These are phyloP conservation scores for Acanthopagrus latus DNA, from an alignment of 2,797 vertebrate species.

Conservation along the genomic window DNA sequence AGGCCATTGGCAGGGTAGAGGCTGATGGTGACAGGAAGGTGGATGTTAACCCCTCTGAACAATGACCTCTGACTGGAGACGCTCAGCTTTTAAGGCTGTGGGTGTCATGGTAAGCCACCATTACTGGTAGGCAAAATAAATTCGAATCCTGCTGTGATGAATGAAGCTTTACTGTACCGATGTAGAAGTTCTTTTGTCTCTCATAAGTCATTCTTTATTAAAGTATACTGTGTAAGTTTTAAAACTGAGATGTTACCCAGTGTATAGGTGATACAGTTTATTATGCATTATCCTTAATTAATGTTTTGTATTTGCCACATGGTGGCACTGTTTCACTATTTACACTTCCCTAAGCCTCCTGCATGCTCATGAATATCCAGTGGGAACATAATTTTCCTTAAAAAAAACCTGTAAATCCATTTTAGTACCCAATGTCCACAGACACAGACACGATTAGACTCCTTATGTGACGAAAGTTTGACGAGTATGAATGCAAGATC, in stretches of 20 bases:
- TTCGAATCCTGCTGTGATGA: not conserved
- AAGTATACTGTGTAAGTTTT: not conserved
- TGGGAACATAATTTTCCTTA: not conserved
- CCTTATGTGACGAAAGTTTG: not conserved
- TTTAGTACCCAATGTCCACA: not conserved
- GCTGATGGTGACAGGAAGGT: constrained; percentile 58
- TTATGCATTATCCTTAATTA: not conserved
- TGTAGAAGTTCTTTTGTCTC: not conserved
- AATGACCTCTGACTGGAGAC: constrained; percentile 36
- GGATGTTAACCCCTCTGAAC: constrained; percentile 48
- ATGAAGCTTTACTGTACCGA: not conserved
- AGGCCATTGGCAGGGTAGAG: constrained; percentile 22
- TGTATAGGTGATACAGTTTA: not conserved
- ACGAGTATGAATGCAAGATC: not conserved
- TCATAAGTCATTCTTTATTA: too few relatives aligned
- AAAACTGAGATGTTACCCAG: not conserved
- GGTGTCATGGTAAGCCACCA: not conserved
- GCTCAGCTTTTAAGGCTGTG: not conserved
- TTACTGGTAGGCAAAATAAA: not conserved
- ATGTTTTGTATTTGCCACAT: constrained; percentile 55
- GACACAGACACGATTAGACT: not conserved
- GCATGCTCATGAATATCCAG: not conserved
- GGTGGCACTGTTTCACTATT: constrained; percentile 75
- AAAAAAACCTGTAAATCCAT: not conserved
- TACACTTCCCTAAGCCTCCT: constrained; percentile 10